A percentile compares a stretch with the other conserved stretches of the same genome.
Conservation (phyloP, 2,888 invertebrate genomes). For the Unio delphinus region DNA sequence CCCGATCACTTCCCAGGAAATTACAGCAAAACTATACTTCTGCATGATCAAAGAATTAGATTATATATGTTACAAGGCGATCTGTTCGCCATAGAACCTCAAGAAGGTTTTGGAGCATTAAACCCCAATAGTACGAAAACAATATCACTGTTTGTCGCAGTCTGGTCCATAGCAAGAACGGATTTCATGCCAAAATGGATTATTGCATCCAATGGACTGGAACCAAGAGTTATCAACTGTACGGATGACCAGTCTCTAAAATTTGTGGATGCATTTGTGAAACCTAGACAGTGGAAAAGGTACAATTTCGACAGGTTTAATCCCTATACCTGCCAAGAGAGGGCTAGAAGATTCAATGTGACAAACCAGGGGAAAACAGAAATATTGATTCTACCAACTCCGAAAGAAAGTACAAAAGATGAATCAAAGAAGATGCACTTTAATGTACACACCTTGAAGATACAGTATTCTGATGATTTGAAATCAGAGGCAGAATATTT, state of each 20-base stretch:
- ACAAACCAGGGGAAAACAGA: conserved; percentile 16
- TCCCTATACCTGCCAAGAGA: conserved; percentile 45
- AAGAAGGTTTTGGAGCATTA: conserved; percentile 27
- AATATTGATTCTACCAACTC: no score
- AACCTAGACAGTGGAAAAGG: conserved; percentile 50
- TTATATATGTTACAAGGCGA: conserved; percentile 43
- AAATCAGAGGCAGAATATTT: no score
- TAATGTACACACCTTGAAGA: no score
- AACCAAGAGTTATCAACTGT: conserved; percentile 34
- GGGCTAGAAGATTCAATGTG: conserved; percentile 17
- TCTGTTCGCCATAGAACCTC: conserved; percentile 39
- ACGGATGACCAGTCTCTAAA: conserved; percentile 33
- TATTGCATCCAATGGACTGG: conserved; percentile 23
- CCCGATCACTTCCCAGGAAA: conserved; percentile 26
- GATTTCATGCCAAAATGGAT: conserved; percentile 58
- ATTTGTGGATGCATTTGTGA: conserved; percentile 45
- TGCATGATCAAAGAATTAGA: conserved; percentile 22
- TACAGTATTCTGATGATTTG: no score
- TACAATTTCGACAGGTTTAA: conserved; percentile 40
- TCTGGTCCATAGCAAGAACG: conserved; percentile 47
- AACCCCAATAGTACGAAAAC: conserved; percentile 13
- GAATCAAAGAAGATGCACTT: no score
- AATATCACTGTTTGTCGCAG: conserved; percentile 20
- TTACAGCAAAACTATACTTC: no score
- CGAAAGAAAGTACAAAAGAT: no score